phyloP scores from a whole-genome alignment of 2,888 invertebrate genomes.

The Bugula neritina region DNA sequence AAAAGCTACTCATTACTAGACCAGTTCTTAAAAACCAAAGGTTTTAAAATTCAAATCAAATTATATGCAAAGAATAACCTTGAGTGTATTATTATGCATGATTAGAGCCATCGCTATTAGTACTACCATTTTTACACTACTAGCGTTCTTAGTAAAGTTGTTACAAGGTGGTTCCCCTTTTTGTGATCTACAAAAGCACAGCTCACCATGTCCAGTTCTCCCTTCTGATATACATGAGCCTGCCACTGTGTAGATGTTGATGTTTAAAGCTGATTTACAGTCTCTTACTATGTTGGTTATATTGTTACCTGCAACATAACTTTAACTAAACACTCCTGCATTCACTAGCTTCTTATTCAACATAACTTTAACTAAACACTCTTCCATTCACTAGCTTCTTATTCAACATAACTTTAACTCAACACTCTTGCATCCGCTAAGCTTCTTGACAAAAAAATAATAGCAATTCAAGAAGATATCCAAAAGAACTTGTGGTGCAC shows the following conservation, averaged over 20 bases:
- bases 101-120: too few relatives aligned
- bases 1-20: too few relatives aligned
- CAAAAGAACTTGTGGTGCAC: too few relatives aligned
- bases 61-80: too few relatives aligned
- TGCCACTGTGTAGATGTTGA: slow-evolving; percentile 5
- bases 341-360: too few relatives aligned
- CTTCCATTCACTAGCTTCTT: neutral
- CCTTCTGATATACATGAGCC: slow-evolving; percentile 1
- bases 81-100: too few relatives aligned
- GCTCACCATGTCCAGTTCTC: neutral
- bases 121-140: neutral
- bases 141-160: neutral
- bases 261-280: neutral
- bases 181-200: neutral
- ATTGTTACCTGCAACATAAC: slow-evolving; percentile 10
- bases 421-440: neutral
- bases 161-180: neutral
- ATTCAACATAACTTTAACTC: neutral
- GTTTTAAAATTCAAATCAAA: too few relatives aligned
- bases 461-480: too few relatives aligned
- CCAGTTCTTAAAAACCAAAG: too few relatives aligned
- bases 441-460: too few relatives aligned
- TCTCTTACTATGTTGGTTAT: neutral
- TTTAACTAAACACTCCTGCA: too few relatives aligned
- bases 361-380: neutral